Percentiles rank a stretch among this genome's conserved stretches.
Evolutionary conservation across 1,140 invertebrate genomes (phyloP).

Genomic region (Cyclina sinensis): DNA sequence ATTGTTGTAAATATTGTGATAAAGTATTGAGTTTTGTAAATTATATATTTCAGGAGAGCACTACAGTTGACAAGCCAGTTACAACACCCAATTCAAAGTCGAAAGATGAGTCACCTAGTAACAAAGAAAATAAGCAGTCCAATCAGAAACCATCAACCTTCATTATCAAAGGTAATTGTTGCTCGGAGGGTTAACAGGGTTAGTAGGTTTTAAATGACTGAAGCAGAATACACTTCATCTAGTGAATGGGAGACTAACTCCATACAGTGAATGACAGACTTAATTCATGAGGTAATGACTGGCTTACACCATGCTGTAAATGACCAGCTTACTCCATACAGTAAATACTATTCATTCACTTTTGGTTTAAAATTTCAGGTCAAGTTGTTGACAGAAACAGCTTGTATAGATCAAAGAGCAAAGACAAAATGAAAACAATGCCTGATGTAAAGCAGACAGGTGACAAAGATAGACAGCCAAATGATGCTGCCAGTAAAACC

Average conservation of each 20-base stretch:
- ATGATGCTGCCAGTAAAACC: background rate
- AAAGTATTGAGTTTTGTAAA: too few species aligned
- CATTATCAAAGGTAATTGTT: slow-evolving; percentile 49
- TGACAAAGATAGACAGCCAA: background rate
- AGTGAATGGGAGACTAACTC: too few species aligned
- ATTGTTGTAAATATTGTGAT: too few species aligned
- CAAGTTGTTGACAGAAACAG: slow-evolving; percentile 42
- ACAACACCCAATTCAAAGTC: background rate
- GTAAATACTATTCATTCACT: too few species aligned
- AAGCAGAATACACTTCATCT: too few species aligned
- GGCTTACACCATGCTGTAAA: too few species aligned
- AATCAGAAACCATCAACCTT: background rate
- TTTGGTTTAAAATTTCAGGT: slow-evolving; percentile 10
- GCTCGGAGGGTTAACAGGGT: too few species aligned
- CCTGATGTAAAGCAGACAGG: background rate
- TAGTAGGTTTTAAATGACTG: too few species aligned
- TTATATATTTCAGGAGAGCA: background rate
- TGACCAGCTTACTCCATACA: too few species aligned
- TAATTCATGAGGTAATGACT: too few species aligned
- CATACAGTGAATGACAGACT: too few species aligned
- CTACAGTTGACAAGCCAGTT: background rate
- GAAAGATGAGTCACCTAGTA: slow-evolving; percentile 28
- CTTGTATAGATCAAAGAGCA: slow-evolving; percentile 3
- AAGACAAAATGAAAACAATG: background rate
- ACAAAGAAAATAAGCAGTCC: slow-evolving; percentile 44